Conservation (phyloP, 2,888 invertebrate genomes). For the Eulithis prunata region DNA sequence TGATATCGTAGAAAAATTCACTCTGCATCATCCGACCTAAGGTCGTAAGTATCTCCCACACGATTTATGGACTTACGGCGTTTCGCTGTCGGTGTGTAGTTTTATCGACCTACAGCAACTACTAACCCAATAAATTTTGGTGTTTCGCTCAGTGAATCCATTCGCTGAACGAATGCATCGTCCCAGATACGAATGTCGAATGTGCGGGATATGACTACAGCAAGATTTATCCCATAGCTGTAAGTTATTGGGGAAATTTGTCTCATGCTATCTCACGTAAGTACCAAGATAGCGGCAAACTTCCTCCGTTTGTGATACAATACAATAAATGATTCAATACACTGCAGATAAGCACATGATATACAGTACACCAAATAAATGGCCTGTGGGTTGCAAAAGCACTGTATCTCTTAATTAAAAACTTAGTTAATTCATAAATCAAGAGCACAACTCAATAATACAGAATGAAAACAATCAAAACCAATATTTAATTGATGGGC, state of each 20-base stretch:
- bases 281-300: background rate
- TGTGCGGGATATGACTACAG: constrained; percentile 68
- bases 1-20: constrained; percentile 66
- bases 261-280: constrained; percentile 29
- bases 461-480: constrained; percentile 79
- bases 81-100: constrained; percentile 67
- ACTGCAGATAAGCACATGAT: constrained; percentile 4
- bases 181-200: constrained; percentile 79
- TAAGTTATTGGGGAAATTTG: constrained; percentile 53
- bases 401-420: constrained; percentile 64
- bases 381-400: constrained; percentile 39
- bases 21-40: constrained; percentile 68
- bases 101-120: constrained; percentile 84
- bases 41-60: constrained; percentile 71
- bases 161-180: constrained; percentile 82
- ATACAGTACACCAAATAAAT: background rate
- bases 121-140: constrained; percentile 84
- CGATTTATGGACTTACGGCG: constrained; percentile 70
- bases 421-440: constrained; percentile 67
- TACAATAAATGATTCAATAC: constrained; percentile 7
- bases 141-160: constrained; percentile 83
- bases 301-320: constrained; percentile 3
- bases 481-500: constrained; percentile 83
- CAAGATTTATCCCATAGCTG: constrained; percentile 58
- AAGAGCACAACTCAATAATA: constrained; percentile 68